phyloP scores from a whole-genome alignment of 2,113 vertebrate genomes.

The Erythrolamprus reginae region DNA sequence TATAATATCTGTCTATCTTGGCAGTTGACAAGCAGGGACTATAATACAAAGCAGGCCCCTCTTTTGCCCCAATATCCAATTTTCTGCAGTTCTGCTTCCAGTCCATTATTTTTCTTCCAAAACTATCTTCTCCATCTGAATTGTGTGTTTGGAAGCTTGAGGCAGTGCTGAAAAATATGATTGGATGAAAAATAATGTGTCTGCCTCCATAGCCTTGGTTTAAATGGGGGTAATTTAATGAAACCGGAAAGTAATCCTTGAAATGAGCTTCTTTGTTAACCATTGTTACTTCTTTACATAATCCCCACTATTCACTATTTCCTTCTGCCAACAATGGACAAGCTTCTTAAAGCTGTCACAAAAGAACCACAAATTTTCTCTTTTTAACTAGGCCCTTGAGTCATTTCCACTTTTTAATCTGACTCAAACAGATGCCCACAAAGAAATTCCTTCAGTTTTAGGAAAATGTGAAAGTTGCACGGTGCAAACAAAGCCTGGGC shows the following conservation, averaged over 20 bases:
- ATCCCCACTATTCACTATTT: not conserved
- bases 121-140: not conserved
- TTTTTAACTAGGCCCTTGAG: not conserved
- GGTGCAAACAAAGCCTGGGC: not conserved
- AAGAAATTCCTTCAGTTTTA: not conserved
- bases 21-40: not conserved
- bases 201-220: not conserved
- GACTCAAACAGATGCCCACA: not conserved
- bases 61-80: not conserved
- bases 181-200: not conserved
- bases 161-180: not conserved
- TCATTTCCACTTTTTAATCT: not conserved
- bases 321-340: not conserved
- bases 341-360: too few species aligned
- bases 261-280: not conserved
- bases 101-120: not conserved
- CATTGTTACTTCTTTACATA: not conserved
- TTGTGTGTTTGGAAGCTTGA: not conserved
- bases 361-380: not conserved
- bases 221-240: not conserved
- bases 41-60: not conserved
- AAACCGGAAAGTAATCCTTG: not conserved
- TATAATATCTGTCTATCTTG: not conserved
- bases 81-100: not conserved
- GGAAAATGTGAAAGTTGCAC: not conserved